Base-by-base conservation (phyloP, 2,113 vertebrate genomes). In the Daphoenositta chrysoptera region DNA sequence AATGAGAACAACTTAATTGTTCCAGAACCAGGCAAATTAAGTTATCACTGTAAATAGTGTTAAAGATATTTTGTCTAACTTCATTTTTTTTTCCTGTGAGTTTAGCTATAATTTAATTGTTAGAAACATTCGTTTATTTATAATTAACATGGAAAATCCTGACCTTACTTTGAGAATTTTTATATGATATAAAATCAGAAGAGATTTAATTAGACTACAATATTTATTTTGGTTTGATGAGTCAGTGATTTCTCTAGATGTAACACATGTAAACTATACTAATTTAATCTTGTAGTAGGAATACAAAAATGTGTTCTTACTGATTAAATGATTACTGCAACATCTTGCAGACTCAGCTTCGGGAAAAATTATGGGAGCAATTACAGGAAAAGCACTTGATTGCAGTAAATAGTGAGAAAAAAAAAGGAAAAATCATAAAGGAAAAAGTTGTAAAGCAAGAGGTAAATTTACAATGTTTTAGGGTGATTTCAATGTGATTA, bases 301-400 rank as follows among this genome's bases (percentile, higher is more conserved):
- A 94, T 45, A 90, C 13, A 93, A 92, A 90, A 95, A 85, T 35
- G 33, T 92, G 79, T 90, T 95, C 79, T 61, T 94, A 77, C 85
- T 96, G 92, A 97, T 96, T 93, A 95, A 97, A 93, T 95, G 88
- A 93, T 94, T 94, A 88, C 82, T 69, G 71, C 63, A 90, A 76
- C 54, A 58, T 90, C 88, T 90, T 61, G 42, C 71, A 93, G 88
- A 90, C 37, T 90, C 84, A 93, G 60, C 88, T 80, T 78, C 33
- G 6, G 64, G 75, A 85, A 96, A 94, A 92, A 94, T 90, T 77
- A 93, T 83, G 85, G 76, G n/a, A 80, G 79, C 63, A 92, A 94
- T 95, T 96, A 94, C 82, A 80, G 85, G 71, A 83, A 86, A 96
- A 94, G 48, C 54, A 48, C n/a, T 90, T 94, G 70, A 93, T 92